Conservation (phyloP, 2,113 vertebrate genomes). For the Herpailurus yagouaroundi region DNA sequence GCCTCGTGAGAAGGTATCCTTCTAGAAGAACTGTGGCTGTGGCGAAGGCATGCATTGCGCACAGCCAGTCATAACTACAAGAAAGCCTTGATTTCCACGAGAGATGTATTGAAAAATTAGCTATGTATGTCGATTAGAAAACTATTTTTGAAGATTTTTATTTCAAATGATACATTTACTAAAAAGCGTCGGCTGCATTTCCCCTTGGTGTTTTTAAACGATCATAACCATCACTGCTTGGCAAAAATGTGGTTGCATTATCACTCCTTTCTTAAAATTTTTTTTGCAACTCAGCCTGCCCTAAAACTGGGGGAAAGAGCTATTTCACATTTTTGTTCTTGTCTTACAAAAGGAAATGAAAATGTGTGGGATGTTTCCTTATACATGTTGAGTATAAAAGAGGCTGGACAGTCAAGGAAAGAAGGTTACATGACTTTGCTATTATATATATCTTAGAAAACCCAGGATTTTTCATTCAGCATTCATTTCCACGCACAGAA, state of each 20-base stretch:
- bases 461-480: neutral
- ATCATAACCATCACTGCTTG: neutral
- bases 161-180: slow-evolving; percentile 16
- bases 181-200: neutral
- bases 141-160: neutral
- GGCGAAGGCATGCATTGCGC: neutral
- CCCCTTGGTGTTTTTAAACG: neutral
- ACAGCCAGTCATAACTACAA: neutral
- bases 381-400: neutral
- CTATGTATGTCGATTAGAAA: neutral
- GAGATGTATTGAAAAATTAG: neutral
- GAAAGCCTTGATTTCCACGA: neutral
- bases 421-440: neutral
- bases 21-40: neutral
- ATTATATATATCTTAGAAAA: neutral
- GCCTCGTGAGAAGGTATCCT: neutral
- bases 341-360: neutral
- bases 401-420: neutral
- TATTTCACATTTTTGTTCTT: neutral
- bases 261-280: neutral
- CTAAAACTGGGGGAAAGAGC: neutral
- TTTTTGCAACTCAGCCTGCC: neutral
- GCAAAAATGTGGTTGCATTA: neutral
- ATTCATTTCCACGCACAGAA: neutral
- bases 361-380: neutral